Conservation (phyloP, 2,113 vertebrate genomes). For the Crotalus viridis region DNA sequence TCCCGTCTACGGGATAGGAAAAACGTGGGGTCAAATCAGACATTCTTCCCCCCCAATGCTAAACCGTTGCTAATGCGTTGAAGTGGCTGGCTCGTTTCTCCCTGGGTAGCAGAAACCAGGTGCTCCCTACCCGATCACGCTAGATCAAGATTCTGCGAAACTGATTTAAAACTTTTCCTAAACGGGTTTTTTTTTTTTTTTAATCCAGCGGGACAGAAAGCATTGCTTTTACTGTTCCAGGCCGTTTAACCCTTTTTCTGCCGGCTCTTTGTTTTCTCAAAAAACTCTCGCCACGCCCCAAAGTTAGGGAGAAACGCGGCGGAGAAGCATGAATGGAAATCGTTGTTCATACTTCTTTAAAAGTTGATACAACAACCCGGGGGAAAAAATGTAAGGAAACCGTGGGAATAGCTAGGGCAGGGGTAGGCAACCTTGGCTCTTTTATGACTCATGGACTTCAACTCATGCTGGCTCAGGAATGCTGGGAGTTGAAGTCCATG, state of each 20-base stretch:
- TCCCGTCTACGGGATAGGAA: background rate
- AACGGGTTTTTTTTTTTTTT: background rate
- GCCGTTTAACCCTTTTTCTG: background rate
- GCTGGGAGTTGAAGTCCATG: too few species aligned
- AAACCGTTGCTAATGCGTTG: background rate
- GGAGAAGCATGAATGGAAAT: background rate
- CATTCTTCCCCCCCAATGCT: background rate
- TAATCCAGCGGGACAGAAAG: background rate
- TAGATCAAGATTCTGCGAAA: background rate
- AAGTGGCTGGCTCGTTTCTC: background rate
- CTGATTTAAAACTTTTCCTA: background rate
- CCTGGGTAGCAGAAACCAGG: background rate
- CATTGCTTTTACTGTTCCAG: background rate
- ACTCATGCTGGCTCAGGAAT: too few species aligned
- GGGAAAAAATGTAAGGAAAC: background rate
- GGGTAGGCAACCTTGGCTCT: too few species aligned
- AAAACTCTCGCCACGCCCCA: background rate
- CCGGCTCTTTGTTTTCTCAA: background rate
- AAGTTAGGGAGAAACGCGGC: background rate
- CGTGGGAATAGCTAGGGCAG: background rate
- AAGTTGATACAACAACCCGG: background rate
- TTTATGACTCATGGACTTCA: too few species aligned
- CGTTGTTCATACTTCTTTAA: background rate
- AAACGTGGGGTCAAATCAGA: background rate
- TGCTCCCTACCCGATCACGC: background rate